Evolutionary conservation across 2,113 vertebrate species (phyloP), one percentile per base, ranked within the genome.

Genomic region (Talpa occidentalis): DNA sequence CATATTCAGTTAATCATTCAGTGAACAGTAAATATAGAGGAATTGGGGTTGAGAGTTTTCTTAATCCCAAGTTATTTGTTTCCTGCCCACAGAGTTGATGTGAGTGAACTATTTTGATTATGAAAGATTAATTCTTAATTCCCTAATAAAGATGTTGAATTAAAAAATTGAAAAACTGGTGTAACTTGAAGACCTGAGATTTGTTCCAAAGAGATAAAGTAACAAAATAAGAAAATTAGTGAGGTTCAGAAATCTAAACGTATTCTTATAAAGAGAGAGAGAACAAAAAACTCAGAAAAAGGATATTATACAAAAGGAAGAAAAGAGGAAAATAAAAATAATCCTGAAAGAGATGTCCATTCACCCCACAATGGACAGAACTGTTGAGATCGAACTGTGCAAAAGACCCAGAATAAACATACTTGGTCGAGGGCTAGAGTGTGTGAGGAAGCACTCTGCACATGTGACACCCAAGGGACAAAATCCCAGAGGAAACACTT

Each of bases 171-270:
- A n/a, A 88, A 49, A n/a, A 37, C 1, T 62, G 4, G 4, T 47
- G 0, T 56, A 69, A 88, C 79, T 67, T 1, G 62, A 89, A 81
- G 37, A 64, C 24, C 35, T 54, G 5, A 85, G 10, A 62, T 94
- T 64, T 93, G 47, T 62, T 59, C 87, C 30, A 93, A 70, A 80
- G 32, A 14, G 4, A 89, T 67, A 72, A 87, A 81, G 16, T 88
- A 19, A 78, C 78, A 91, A 22, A 54, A 14, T n/a, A 19, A 92
- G 59, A 59, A 90, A 78, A 77, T 88, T 69, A 60, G 30, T 93
- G 84, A 47, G 56, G 17, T 17, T 85, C 47, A 88, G 10, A 70
- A 88, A 76, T 91, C 11, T 83, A 59, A 21, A 59, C 35, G 14
- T 64, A 3, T 26, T 69, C 59, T 88, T 81, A 28, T 32, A 69